These are phyloP conservation scores for Brassicogethes aeneus DNA, from an alignment of 2,888 invertebrate genomes.

Conservation along the genomic window DNA sequence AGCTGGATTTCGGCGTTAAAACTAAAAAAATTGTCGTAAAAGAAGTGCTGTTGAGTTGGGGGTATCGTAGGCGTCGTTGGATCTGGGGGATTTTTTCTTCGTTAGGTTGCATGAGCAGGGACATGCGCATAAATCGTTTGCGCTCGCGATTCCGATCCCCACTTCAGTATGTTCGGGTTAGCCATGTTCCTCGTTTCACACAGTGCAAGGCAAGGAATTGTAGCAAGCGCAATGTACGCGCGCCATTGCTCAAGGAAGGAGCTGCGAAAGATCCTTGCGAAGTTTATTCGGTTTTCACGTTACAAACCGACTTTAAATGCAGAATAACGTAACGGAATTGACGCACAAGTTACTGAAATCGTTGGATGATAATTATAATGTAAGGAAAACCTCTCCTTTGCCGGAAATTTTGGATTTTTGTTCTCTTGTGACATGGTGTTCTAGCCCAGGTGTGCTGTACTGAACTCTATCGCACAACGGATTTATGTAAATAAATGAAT, in stretches of 20 bases:
- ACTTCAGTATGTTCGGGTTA: slow-evolving; percentile 41
- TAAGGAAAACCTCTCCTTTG: slow-evolving; percentile 62
- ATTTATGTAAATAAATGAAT: slow-evolving; percentile 26
- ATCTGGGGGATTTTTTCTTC: slow-evolving; percentile 15
- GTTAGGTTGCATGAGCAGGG: slow-evolving; percentile 17
- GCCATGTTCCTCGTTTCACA: slow-evolving; percentile 42
- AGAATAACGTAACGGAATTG: slow-evolving; percentile 79
- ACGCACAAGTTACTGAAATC: slow-evolving; percentile 94
- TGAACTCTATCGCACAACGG: slow-evolving; percentile 25
- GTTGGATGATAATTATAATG: slow-evolving; percentile 96
- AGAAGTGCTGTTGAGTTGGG: too few relatives aligned
- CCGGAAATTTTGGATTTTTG: too few relatives aligned
- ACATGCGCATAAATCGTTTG: slow-evolving; percentile 34
- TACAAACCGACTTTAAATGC: slow-evolving; percentile 58
- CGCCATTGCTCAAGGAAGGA: slow-evolving; percentile 43
- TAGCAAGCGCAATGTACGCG: slow-evolving; percentile 43
- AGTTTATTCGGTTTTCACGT: slow-evolving; percentile 41
- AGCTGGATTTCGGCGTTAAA: too few relatives aligned
- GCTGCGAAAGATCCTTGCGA: slow-evolving; percentile 40
- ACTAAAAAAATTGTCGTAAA: too few relatives aligned
- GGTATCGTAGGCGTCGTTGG: neutral
- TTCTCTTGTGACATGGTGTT: too few relatives aligned
- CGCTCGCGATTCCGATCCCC: slow-evolving; percentile 38
- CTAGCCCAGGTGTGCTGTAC: slow-evolving; percentile 35
- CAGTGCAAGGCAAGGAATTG: slow-evolving; percentile 42